Percentiles rank a stretch among this genome's conserved stretches.
Evolutionary conservation across 2,888 invertebrate species (phyloP).

Genomic region (Athalia cordata): DNA sequence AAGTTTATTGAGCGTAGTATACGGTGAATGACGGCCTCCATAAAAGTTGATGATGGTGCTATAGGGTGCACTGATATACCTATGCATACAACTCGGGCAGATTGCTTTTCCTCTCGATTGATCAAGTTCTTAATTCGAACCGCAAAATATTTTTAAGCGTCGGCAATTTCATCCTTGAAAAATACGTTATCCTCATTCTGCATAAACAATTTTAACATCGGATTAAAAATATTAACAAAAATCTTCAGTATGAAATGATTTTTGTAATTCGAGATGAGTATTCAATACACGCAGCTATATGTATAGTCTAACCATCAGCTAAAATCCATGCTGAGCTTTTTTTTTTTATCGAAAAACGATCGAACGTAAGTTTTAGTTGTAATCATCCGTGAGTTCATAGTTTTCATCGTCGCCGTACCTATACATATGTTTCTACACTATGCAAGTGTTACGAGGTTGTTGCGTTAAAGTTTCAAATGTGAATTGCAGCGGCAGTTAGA

Average conservation of each 20-base stretch:
- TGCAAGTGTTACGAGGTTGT: not conserved
- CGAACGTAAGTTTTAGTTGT: too few species aligned
- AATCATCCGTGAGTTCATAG: not conserved
- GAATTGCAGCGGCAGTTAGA: conserved; percentile 11
- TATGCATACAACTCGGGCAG: conserved; percentile 17
- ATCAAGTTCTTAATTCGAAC: conserved; percentile 21
- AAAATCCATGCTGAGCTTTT: too few species aligned
- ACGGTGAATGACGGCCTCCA: too few species aligned
- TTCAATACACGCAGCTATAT: too few species aligned
- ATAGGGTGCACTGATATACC: not conserved
- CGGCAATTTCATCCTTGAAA: conserved; percentile 7
- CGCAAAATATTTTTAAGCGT: not conserved
- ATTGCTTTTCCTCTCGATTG: conserved; percentile 23
- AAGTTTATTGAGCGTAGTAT: too few species aligned
- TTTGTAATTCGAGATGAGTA: too few species aligned
- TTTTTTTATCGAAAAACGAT: too few species aligned
- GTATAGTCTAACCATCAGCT: too few species aligned
- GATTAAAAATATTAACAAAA: not conserved
- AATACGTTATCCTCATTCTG: not conserved
- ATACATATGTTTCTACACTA: conserved; percentile 2
- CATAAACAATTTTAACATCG: not conserved
- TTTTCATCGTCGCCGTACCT: not conserved
- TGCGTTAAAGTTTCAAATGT: conserved; percentile 18
- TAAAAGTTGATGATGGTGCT: too few species aligned
- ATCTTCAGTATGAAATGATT: too few species aligned